Base-by-base conservation (phyloP, 64 coral and sea anemone species). In the Actinia equina region DNA sequence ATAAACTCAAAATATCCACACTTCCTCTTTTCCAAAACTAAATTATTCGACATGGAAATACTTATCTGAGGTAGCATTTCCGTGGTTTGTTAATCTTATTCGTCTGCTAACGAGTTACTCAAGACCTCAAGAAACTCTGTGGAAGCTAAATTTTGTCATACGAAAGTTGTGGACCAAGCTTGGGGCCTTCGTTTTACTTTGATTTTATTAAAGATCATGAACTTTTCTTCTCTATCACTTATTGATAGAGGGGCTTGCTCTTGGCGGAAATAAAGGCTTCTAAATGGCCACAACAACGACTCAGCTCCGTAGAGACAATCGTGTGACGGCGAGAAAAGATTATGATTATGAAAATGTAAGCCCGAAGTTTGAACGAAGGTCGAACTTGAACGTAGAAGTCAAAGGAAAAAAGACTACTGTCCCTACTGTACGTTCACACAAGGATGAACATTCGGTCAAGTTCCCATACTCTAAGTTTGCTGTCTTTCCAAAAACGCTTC, bases 401-500 rank as follows among this genome's bases (percentile, higher is more conserved):
- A 74, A 74, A 41, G 25, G 23, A n/a, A 74, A 74, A 15, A 74
- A 15, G 9, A 65, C 62, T 16, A 63, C 13, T 65, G 46, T 8
- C 4, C 46, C 4, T 49, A 8, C 46, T 49, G 46, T 4, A 49
- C 18, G 62, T 3, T 41, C 69, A 26, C 23, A 30, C n/a, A 41
- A 27, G 20, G 69, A 74, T 14, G 69, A 74, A 14, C 69, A 74
- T 37, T 30, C 69, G 12, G n/a, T 25, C 62, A 74, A 74, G 69
- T 41, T 74, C 11, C 12, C 10, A 74, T 83, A 92, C 20, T 92
- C 87, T 43, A 95, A 92, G 77, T 89, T 89, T 26, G 83, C 82
- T 26, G 87, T 83, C 19, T 53, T 82, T 59, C 90, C 90, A 53
- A 95, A 95, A 30, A 95, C 89, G 54, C 20, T 62, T 46, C 77